These are phyloP conservation scores for Enteromius anoplus DNA, from an alignment of 2,797 vertebrate genomes.

Conservation along the genomic window DNA sequence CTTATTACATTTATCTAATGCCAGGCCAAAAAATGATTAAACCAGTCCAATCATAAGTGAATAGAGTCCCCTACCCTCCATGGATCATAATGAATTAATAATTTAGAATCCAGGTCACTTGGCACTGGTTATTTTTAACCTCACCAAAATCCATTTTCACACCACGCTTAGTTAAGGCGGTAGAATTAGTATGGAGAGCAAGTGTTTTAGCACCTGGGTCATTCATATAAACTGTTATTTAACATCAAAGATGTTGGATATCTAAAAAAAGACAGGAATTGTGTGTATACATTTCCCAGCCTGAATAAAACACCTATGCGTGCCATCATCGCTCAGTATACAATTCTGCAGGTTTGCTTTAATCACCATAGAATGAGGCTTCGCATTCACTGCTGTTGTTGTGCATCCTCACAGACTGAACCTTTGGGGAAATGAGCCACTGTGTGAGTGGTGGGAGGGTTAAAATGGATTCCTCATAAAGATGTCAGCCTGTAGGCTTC, in stretches of 20 bases:
- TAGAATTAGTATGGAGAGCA: constrained; percentile 9
- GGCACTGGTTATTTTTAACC: constrained; percentile 48
- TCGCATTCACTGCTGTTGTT: constrained; percentile 3
- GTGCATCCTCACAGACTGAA: constrained; percentile 14
- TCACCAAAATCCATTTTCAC: constrained; percentile 26
- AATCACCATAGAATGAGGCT: constrained; percentile 21
- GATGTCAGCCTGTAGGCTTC: constrained; percentile 33
- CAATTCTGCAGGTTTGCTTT: not conserved
- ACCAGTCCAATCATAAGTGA: constrained; percentile 18
- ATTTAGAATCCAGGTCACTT: constrained; percentile 40
- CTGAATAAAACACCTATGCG: not conserved
- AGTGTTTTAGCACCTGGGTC: not conserved
- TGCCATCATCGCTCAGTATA: not conserved
- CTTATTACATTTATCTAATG: not conserved
- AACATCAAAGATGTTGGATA: not conserved
- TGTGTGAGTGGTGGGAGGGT: constrained; percentile 18
- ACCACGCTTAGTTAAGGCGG: not conserved
- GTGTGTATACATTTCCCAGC: not conserved
- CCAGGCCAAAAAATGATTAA: not conserved
- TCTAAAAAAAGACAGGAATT: not conserved
- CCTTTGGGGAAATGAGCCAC: constrained; percentile 19
- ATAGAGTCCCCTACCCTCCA: constrained; percentile 4
- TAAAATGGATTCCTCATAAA: constrained; percentile 33
- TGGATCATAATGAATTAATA: constrained; percentile 25
- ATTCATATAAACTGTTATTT: constrained; percentile 1